Conservation (phyloP, 2,113 vertebrate genomes). For the Bufo gargarizans region DNA sequence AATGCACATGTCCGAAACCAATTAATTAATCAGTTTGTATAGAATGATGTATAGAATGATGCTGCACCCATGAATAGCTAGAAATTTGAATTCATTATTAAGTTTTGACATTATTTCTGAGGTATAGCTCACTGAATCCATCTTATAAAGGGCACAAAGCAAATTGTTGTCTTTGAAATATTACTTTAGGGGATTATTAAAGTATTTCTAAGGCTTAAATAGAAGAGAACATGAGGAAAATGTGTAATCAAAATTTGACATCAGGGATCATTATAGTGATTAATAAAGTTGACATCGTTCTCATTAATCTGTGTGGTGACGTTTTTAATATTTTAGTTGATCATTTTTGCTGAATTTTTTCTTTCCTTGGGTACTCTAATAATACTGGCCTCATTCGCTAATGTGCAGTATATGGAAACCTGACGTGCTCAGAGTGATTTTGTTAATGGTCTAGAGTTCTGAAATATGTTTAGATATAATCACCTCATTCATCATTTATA, state of each 20-base stretch:
- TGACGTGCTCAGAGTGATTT: slow-evolving; percentile 63
- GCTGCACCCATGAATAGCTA: neutral
- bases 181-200: slow-evolving; percentile 44
- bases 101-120: neutral
- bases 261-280: slow-evolving; percentile 1
- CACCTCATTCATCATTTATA: slow-evolving; percentile 71
- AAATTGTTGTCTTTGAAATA: slow-evolving; percentile 8
- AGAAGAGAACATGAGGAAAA: slow-evolving; percentile 28
- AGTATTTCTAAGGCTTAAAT: slow-evolving; percentile 17
- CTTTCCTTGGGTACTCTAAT: slow-evolving; percentile 18
- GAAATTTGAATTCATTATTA: neutral
- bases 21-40: neutral
- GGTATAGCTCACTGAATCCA: neutral
- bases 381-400: slow-evolving; percentile 10
- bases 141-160: slow-evolving; percentile 8
- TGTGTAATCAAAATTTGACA: slow-evolving; percentile 42
- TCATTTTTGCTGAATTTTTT: slow-evolving; percentile 35
- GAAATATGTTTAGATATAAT: slow-evolving; percentile 71
- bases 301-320: slow-evolving; percentile 29
- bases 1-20: no score
- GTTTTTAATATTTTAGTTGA: slow-evolving; percentile 41
- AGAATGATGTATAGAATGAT: neutral
- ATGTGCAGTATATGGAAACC: slow-evolving; percentile 18
- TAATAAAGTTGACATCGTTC: slow-evolving; percentile 41
- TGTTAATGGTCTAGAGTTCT: slow-evolving; percentile 68